These are phyloP conservation scores for Valencia hispanica DNA, from an alignment of 2,797 vertebrate species.

Conservation along the genomic window DNA sequence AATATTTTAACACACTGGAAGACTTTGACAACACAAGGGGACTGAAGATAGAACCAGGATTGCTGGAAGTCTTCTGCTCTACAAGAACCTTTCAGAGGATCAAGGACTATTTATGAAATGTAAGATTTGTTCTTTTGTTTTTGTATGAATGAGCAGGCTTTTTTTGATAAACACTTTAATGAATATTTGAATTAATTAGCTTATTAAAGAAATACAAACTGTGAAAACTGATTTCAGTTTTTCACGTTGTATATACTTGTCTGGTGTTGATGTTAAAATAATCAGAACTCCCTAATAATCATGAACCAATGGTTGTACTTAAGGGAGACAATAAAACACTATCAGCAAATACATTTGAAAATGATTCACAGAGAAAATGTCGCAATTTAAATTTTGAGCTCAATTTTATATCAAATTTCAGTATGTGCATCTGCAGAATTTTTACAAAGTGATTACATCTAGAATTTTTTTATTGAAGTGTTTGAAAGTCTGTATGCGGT, in stretches of 20 bases:
- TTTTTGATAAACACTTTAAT: neutral
- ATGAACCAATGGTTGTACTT: neutral
- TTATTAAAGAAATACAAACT: neutral
- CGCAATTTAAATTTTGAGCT: neutral
- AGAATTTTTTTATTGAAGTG: neutral
- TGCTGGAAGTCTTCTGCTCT: constrained; percentile 30
- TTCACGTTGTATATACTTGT: neutral
- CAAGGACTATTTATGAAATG: constrained; percentile 19
- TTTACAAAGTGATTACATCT: neutral
- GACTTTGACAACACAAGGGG: neutral
- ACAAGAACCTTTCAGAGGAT: constrained; percentile 31
- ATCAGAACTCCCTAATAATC: neutral
- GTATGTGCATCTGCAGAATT: neutral
- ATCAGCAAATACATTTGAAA: neutral
- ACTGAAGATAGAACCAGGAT: neutral
- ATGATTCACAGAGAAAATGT: neutral
- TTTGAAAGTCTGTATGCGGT: neutral
- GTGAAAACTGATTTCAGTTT: neutral
- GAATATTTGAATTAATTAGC: neutral
- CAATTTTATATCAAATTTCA: neutral
- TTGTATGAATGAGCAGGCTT: neutral
- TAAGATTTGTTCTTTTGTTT: constrained; percentile 27
- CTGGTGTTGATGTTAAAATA: neutral
- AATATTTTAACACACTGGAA: constrained; percentile 4
- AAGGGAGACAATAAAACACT: neutral